Base-by-base conservation (phyloP, 1,140 invertebrate genomes). In the Apis cerana region DNA sequence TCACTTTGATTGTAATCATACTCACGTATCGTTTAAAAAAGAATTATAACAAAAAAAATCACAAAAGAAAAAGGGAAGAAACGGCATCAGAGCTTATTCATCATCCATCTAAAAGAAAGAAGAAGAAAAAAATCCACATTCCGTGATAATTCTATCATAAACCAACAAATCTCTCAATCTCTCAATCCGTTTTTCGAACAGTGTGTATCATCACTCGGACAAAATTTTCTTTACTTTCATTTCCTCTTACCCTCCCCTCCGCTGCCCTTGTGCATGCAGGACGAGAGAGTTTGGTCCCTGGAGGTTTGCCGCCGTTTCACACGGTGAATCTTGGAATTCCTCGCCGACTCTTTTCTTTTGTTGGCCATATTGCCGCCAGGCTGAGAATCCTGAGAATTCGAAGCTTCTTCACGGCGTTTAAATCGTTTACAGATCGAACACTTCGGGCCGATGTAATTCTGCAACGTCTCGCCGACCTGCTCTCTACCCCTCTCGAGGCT, bases 161-260 rank as follows among this genome's bases (percentile, higher is more conserved):
- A 59, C 2, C 61, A 13, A 13, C 5, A 27, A 62, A 62, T 2
- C 15, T 9, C 17, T 19, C 17, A 17, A 27, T 65, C 15, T 65
- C 15, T 13, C 43, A 68, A 43, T 21, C 11, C n/a, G 1, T 48
- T 15, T 48, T 15, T 48, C 8, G 17, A 48, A 67, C 43, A n/a
- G 5, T 69, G 11, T 52, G 7, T 15, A 58, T 58, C 27, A 8
- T 72, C 19, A 19, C 1, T 1, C 1, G 43, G 27, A 21, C 58
- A 12, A 33, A 54, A 10, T 27, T 8, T 54, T 15, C 19, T 3
- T 23, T 3, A 54, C 23, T 54, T 50, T 54, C 17, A 17, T 70
- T 12, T 15, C 48, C 3, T n/a, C 21, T 15, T 75, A 88, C 82
- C 78, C 75, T 87, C 65, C 13, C 50, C 15, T 12, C 58, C 58